These are phyloP conservation scores for Drosophila siamana DNA, from an alignment of 2,888 invertebrate species.

Conservation along the genomic window DNA sequence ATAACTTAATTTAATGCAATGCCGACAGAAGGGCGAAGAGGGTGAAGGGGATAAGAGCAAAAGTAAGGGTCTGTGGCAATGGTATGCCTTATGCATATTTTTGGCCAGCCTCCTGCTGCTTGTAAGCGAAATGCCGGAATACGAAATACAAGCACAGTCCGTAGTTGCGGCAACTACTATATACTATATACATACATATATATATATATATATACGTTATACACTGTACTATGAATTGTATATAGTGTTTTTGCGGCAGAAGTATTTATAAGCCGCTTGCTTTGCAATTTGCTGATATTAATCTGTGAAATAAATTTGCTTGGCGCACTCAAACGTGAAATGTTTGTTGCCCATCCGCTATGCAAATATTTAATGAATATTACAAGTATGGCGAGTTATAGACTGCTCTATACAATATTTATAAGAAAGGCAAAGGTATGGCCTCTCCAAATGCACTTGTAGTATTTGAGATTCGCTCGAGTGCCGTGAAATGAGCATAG, in stretches of 20 bases:
- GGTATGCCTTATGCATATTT: constrained; percentile 62
- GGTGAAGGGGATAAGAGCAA: background rate
- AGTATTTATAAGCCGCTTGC: constrained; percentile 45
- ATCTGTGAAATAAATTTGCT: constrained; percentile 67
- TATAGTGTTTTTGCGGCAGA: background rate
- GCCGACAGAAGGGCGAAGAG: background rate
- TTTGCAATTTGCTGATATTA: constrained; percentile 67
- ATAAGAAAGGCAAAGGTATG: constrained; percentile 1
- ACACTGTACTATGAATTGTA: background rate
- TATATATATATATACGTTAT: background rate
- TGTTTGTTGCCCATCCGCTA: constrained; percentile 29
- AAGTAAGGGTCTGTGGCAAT: constrained; percentile 5
- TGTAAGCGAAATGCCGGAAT: constrained; percentile 40
- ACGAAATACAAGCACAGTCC: constrained; percentile 15
- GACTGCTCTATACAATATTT: constrained; percentile 1
- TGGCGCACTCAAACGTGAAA: constrained; percentile 64
- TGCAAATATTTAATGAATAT: constrained; percentile 74
- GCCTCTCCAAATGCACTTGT: constrained; percentile 2
- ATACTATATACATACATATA: background rate
- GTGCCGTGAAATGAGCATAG: constrained; percentile 19
- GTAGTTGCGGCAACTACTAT: constrained; percentile 12
- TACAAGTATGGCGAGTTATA: constrained; percentile 12
- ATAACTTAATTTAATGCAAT: constrained; percentile 71
- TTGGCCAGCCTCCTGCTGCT: constrained; percentile 38
- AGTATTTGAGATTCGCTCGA: constrained; percentile 5